Evolutionary conservation across 2,888 invertebrate species (phyloP), one percentile per base, ranked within the genome.

Genomic region (Caenorhabditis sp.): DNA sequence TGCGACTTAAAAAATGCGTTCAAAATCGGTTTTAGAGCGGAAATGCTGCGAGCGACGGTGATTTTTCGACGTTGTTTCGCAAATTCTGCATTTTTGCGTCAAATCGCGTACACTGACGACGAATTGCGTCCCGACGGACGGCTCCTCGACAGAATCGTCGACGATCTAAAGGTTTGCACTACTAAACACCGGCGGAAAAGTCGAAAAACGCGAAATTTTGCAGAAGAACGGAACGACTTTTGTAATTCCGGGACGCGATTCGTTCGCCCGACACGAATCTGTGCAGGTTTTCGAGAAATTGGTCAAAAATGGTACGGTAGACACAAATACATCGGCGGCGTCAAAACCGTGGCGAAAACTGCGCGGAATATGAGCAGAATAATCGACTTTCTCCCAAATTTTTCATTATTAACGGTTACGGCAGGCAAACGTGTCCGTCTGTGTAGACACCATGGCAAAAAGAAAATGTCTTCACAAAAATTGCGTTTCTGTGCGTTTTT

Each of bases 191-290:
- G 30, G 15, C 17, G 11, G 6, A 27, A 11, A 3, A 30, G n/a
- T 41, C 43, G 20, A 52, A 52, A 41, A 17, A 37, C 15, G 26
- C 1, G 35, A 26, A n/a, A 41, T 26, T 50, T 59, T 74, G 13
- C 43, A 74, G 74, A 63, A 68, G 52, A 50, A 26, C 26, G 75
- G 75, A 20, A 62, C 45, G 2, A 52, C 45, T 2, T 37, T 70
- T 11, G 56, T 75, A 15, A 75, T 75, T 27, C 75, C 75, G 1
- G 62, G 68, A 20, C 32, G 53, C 0, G 75, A 75, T 7, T 63
- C 75, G 45, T 58, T 52, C 13, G 75, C 75, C 4, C 46, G 73
- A 20, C 45, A 62, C 58, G 26, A 72, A n/a, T 52, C 65, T 24
- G 45, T 65, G 2, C 27, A 50, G 27, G 61, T 50, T 22, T 61